These are phyloP conservation scores for Cancer borealis DNA, from an alignment of 2,888 invertebrate genomes.

Conservation along the genomic window DNA sequence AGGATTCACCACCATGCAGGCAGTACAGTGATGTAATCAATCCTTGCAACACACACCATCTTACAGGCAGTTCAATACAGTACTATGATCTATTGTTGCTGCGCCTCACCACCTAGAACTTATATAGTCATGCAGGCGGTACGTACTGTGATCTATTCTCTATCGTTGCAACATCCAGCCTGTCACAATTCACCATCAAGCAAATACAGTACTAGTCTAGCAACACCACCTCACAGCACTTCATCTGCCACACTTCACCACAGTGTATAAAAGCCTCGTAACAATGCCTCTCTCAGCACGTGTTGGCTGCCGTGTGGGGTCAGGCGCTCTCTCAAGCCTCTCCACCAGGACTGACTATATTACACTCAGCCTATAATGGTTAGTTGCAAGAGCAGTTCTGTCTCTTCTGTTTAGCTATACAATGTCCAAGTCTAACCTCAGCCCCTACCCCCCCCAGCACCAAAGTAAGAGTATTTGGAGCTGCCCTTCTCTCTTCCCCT, in stretches of 20 bases:
- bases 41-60: neutral
- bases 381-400: neutral
- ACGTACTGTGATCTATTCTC: neutral
- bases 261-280: neutral
- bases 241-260: neutral
- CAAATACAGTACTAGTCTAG: neutral
- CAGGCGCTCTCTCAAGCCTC: neutral
- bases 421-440: neutral
- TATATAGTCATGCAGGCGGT: too few relatives aligned
- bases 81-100: neutral
- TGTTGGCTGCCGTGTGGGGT: neutral
- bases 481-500: neutral
- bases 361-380: neutral
- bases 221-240: neutral
- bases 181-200: neutral
- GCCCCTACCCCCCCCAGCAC: neutral
- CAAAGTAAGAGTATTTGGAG: neutral
- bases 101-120: neutral
- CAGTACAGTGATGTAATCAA: neutral
- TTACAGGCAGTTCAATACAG: neutral
- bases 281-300: neutral
- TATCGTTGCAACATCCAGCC: neutral
- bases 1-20: neutral
- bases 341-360: neutral
- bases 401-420: neutral